Conservation (phyloP, 2,113 vertebrate genomes). For the Brienomyrus longianalis region DNA sequence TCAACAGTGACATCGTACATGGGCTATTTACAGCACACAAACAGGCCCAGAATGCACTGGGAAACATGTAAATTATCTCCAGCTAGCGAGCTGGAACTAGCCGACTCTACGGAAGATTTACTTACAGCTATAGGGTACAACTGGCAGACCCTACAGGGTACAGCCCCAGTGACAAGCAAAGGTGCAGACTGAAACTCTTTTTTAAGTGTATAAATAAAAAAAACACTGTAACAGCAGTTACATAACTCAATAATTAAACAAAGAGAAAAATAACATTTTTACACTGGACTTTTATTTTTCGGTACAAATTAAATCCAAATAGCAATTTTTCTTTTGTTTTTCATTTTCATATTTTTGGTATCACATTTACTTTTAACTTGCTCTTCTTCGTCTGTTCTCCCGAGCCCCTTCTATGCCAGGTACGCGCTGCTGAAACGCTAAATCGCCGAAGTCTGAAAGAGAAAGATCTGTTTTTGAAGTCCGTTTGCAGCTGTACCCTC, state of each 20-base stretch:
- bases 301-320: background rate
- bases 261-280: background rate
- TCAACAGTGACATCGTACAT: background rate
- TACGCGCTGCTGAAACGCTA: conserved; percentile 26
- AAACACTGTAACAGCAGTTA: background rate
- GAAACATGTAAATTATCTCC: background rate
- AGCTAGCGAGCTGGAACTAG: background rate
- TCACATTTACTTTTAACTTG: conserved; percentile 3
- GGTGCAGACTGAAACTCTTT: background rate
- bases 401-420: conserved; percentile 25
- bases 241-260: background rate
- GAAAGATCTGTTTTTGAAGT: conserved; percentile 30
- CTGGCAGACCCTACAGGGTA: too few species aligned
- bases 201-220: background rate
- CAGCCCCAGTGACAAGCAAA: background rate
- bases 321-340: background rate
- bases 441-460: conserved; percentile 26
- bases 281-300: conserved; percentile 5
- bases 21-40: background rate
- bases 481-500: conserved; percentile 35
- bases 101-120: background rate
- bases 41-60: background rate
- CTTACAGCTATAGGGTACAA: background rate
- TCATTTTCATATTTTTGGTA: conserved; percentile 1
- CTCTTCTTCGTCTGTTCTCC: conserved; percentile 12